These are phyloP conservation scores for Caenorhabditis wallacei DNA, from an alignment of 2,888 invertebrate genomes.

Conservation along the genomic window DNA sequence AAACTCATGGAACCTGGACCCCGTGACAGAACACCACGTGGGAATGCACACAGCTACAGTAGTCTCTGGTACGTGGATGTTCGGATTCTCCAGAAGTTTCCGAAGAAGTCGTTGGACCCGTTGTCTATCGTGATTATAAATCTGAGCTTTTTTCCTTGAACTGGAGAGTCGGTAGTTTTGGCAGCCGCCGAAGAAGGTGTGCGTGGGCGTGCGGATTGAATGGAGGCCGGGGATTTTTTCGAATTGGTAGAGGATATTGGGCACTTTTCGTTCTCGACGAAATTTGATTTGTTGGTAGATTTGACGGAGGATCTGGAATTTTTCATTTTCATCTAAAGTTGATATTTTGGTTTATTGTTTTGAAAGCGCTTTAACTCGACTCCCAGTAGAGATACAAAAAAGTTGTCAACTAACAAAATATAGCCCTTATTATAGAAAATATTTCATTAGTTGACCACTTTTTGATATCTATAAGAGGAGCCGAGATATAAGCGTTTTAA, in stretches of 20 bases:
- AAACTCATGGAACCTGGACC: slow-evolving; percentile 45
- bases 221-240: slow-evolving; percentile 47
- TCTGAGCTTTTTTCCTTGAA: not conserved
- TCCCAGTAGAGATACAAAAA: not conserved
- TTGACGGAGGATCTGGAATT: slow-evolving; percentile 35
- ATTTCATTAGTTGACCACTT: too few relatives aligned
- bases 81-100: slow-evolving; percentile 16
- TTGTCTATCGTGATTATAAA: slow-evolving; percentile 34
- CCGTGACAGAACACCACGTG: slow-evolving; percentile 44
- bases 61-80: slow-evolving; percentile 38
- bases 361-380: not conserved
- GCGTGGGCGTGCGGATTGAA: slow-evolving; percentile 7
- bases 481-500: too few relatives aligned
- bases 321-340: not conserved
- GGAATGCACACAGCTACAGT: slow-evolving; percentile 50
- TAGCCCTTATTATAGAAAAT: too few relatives aligned
- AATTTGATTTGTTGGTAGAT: slow-evolving; percentile 43
- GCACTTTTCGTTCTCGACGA: slow-evolving; percentile 41
- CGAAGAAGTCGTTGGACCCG: slow-evolving; percentile 34
- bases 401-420: too few relatives aligned
- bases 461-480: too few relatives aligned
- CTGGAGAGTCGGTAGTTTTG: not conserved
- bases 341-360: too few relatives aligned
- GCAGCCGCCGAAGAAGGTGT: slow-evolving; percentile 45
- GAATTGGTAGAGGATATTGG: slow-evolving; percentile 41